Conservation (phyloP, 2,113 vertebrate genomes). For the Aspidoscelis tigris region DNA sequence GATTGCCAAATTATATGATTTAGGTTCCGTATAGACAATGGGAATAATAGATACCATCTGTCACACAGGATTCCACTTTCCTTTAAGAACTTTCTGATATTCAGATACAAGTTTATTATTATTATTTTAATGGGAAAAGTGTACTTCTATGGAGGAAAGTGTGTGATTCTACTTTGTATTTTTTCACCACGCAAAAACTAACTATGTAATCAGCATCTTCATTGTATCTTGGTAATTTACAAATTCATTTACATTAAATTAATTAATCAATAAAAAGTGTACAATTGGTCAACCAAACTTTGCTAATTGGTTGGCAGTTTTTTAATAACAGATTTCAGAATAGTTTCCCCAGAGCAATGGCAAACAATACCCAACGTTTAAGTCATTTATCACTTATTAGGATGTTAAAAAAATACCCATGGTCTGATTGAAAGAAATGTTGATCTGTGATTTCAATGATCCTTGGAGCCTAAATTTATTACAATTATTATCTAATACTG, state of each 20-base stretch:
- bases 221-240: background rate
- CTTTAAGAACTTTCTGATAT: slow-evolving; percentile 21
- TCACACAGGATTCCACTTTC: slow-evolving; percentile 4
- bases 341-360: background rate
- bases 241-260: background rate
- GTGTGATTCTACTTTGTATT: background rate
- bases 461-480: background rate
- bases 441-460: slow-evolving; percentile 12
- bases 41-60: slow-evolving; percentile 19
- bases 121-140: background rate
- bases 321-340: background rate
- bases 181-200: background rate
- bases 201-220: background rate
- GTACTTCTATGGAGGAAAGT: background rate
- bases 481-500: background rate
- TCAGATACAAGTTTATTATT: background rate
- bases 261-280: background rate
- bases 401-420: background rate
- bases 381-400: background rate
- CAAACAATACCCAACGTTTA: background rate
- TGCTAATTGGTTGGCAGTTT: background rate
- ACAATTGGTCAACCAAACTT: background rate
- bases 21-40: background rate
- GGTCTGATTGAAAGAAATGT: slow-evolving; percentile 20
- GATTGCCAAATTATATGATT: slow-evolving; percentile 16